These are phyloP conservation scores for Pentalonia nigronervosa DNA, from an alignment of 1,140 invertebrate species.

Conservation along the genomic window DNA sequence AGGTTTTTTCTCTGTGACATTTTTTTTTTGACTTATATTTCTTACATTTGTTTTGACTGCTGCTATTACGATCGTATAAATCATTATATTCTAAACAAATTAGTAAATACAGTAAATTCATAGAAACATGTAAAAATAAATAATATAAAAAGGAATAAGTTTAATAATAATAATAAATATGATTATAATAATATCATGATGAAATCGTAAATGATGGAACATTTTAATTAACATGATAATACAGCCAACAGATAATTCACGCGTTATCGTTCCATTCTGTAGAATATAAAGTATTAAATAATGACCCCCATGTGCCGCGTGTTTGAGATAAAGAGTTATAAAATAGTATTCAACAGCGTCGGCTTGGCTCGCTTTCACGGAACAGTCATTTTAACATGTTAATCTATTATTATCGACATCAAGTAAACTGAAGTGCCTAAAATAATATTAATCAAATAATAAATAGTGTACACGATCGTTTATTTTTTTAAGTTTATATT, in stretches of 20 bases:
- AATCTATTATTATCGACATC: neutral
- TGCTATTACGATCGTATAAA: neutral
- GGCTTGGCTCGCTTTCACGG: neutral
- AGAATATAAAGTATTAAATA: neutral
- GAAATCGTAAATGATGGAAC: neutral
- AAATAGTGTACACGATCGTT: neutral
- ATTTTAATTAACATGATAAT: neutral
- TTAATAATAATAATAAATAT: neutral
- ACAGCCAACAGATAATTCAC: neutral
- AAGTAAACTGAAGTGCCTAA: neutral
- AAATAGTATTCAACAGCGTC: neutral
- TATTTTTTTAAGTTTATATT: neutral
- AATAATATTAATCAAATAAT: neutral
- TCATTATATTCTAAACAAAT: neutral
- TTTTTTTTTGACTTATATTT: too few relatives aligned
- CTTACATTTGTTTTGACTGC: neutral
- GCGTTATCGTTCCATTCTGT: neutral
- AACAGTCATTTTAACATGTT: neutral
- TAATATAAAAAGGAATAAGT: too few relatives aligned
- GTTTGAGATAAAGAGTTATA: neutral
- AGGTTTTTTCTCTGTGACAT: too few relatives aligned
- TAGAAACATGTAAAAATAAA: neutral
- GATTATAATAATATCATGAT: neutral
- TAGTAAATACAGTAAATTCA: neutral
- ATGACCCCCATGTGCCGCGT: neutral